phyloP scores from a whole-genome alignment of 2,797 vertebrate species.

The Anisognathus igniventris region DNA sequence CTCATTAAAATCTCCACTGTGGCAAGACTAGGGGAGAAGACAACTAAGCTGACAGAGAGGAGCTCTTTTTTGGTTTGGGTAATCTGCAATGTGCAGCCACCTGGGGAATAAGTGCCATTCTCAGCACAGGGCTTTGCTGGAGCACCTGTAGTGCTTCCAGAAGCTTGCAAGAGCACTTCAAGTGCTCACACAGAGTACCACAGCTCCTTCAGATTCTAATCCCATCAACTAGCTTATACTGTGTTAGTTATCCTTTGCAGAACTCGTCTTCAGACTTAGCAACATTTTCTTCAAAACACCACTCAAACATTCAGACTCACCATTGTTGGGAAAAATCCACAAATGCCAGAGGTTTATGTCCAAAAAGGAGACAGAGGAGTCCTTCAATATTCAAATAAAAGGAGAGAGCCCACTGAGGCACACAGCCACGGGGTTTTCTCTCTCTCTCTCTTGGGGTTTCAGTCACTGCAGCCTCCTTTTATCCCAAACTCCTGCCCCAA shows the following conservation, averaged over 20 bases:
- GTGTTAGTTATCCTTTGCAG: neutral
- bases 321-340: neutral
- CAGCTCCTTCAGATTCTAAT: neutral
- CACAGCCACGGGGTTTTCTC: neutral
- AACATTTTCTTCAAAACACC: neutral
- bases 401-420: neutral
- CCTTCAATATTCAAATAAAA: accelerated
- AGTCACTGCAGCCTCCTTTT: neutral
- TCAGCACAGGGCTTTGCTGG: neutral
- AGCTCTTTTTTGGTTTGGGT: neutral
- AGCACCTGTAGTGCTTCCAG: neutral
- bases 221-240: neutral
- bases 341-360: neutral
- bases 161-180: neutral
- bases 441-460: neutral
- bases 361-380: neutral
- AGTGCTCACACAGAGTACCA: neutral
- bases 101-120: neutral
- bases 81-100: neutral
- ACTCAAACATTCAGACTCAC: neutral
- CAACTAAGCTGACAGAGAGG: neutral
- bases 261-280: neutral
- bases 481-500: neutral
- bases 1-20: neutral
- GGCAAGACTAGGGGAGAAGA: neutral